These are phyloP conservation scores for Nycticorax nycticorax DNA, from an alignment of 2,113 vertebrate species.

Conservation along the genomic window DNA sequence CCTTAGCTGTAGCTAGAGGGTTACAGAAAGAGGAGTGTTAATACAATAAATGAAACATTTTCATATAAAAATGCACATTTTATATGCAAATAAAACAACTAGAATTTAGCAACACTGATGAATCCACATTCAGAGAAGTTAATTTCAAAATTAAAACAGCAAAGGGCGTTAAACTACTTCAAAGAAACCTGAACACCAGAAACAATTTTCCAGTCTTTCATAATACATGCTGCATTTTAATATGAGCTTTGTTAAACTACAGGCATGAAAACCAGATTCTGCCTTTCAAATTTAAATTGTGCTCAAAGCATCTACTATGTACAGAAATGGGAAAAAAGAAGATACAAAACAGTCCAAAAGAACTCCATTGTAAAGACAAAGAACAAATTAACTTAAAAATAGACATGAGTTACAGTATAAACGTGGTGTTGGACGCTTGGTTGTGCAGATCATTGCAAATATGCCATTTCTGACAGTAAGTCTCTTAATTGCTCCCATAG, in stretches of 20 bases:
- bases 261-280: neutral
- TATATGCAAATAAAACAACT: neutral
- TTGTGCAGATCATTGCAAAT: neutral
- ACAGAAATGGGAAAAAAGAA: neutral
- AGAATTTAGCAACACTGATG: neutral
- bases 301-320: neutral
- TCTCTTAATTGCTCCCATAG: neutral
- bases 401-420: neutral
- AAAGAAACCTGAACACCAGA: neutral
- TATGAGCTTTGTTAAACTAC: neutral
- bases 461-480: neutral
- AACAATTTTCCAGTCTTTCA: neutral
- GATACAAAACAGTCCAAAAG: neutral
- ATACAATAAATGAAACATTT: neutral
- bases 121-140: neutral
- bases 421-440: neutral
- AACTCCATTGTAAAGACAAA: neutral
- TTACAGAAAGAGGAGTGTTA: neutral
- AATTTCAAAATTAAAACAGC: neutral
- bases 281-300: neutral
- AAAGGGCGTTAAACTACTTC: neutral
- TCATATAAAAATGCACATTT: neutral
- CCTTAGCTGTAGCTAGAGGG: constrained; percentile 87
- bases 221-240: neutral
- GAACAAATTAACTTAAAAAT: neutral